Base-by-base conservation (phyloP, 1,140 invertebrate species). In the Acromyrmex heyeri region DNA sequence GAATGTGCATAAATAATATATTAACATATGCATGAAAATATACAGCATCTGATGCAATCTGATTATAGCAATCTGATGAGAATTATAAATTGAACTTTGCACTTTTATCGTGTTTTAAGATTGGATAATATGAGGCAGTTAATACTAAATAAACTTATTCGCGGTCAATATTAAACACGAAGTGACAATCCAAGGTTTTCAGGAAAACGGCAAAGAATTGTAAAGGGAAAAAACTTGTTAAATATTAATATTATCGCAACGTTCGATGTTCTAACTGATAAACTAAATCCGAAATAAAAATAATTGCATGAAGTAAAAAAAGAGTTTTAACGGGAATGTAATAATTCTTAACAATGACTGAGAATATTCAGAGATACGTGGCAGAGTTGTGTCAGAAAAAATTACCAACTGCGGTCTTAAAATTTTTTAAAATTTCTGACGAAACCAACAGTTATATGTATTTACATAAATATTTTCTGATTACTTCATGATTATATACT, bases 31-130 rank as follows among this genome's bases (percentile, higher is more conserved):
- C 14, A 50, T 50, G 14, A 50, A 57, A 57, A 21, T 21, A 14
- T 48, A 48, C 12, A 12, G 10, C 44, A 14, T 48, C 8, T 48
- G 44, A 34, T 34, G 34, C 6, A 34, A 34, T 34, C 34, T 34
- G 2, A 30, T 30, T 24, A 24, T 24, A 24, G 34, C 6, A 34
- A 34, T 34, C 34, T 34, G 2, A 30, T 30, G 27, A 30, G 27
- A 30, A 30, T 30, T 30, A 30, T 30, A 30, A 30, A 44, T 44
- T 44, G 27, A 55, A 57, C 3, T 8, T 30, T 16, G 30, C 7
- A 75, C 34, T 75, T 57, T 75, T 75, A 38, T 75, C 7, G 3
- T 24, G 24, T 24, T 21, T 76, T 76, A 76, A 30, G 30, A 5
- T 30, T 30, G 61, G 21, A 27, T 57, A 76, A 76, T 34, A 27